Conservation (phyloP, 2,113 vertebrate species). For the Strigops habroptila region DNA sequence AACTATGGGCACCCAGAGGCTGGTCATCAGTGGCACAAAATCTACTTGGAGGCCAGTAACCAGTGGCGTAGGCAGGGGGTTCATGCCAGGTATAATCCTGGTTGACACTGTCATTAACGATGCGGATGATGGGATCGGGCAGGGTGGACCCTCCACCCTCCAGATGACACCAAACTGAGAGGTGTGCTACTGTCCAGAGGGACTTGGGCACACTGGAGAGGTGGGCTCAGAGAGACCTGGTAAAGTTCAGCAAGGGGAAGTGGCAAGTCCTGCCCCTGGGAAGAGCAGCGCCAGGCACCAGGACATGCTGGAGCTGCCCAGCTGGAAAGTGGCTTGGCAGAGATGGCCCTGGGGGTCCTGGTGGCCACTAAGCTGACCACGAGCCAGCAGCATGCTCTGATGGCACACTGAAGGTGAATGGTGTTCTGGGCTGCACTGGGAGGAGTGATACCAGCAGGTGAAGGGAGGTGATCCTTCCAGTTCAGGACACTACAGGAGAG, state of each 20-base stretch:
- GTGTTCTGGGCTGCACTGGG: background rate
- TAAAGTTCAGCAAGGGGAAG: background rate
- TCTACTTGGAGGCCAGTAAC: background rate
- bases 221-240: background rate
- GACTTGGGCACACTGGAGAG: background rate
- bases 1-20: background rate
- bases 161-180: background rate
- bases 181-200: background rate
- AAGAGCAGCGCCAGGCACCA: background rate
- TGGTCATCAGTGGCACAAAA: background rate
- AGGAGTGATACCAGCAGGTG: background rate
- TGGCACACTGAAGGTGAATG: background rate
- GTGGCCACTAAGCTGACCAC: background rate
- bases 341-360: background rate
- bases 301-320: background rate
- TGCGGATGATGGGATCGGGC: background rate
- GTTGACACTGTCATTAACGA: background rate
- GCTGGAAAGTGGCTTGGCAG: background rate
- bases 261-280: background rate
- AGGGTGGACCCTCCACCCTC: background rate
- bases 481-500: background rate
- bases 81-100: background rate
- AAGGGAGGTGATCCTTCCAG: background rate
- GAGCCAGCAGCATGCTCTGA: fast-evolving
- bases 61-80: background rate